Base-by-base conservation (phyloP, 1,140 invertebrate species). In the Camponotus vicinus region DNA sequence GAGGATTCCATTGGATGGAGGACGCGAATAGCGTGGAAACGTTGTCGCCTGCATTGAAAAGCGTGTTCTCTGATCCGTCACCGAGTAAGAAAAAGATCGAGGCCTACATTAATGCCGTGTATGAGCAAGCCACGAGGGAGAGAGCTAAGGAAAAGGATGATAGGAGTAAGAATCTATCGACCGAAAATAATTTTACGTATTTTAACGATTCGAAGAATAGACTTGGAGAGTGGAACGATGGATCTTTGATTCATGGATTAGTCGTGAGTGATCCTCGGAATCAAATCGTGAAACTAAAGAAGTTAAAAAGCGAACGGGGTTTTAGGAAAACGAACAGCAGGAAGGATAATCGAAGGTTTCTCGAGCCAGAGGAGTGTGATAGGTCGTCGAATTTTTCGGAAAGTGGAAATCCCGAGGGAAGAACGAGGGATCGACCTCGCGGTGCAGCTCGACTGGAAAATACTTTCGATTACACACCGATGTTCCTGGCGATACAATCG, bases 391-490 rank as follows among this genome's bases (percentile, higher is more conserved):
- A 70, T 40, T 57, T 70, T 57, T 71, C 49, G 55, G 49, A 59
- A 59, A 42, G 52, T 71, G 40, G 55, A 73, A 73, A 21, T 73
- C 52, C 3, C 21, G 21, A 21, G 37, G 37, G 42, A 42, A 70
- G 18, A 13, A 34, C 37, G 37, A n/a, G 37, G 11, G 27, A 71
- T 71, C 78, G 78, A 80, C 70, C 27, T 45, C 13, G n/a, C 21
- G 9, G 66, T 15, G 78, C 37, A 69, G n/a, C 15, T 57, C 66
- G 69, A 11, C 52, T 32, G 40, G 79, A 71, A 82, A 71, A 71
- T 82, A 71, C 67, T 21, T 71, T 42, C 49, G 67, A 73, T 71
- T 82, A 59, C 67, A 59, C 52, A 71, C 3, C 78, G 66, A 71
- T 66, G 37, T 71, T 11, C 11, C 27, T 11, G 6, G 34, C 66